Evolutionary conservation across 64 coral and sea anemone genomes (phyloP), one percentile per base, ranked within the genome.

Genomic region (Pocillopora verrucosa): DNA sequence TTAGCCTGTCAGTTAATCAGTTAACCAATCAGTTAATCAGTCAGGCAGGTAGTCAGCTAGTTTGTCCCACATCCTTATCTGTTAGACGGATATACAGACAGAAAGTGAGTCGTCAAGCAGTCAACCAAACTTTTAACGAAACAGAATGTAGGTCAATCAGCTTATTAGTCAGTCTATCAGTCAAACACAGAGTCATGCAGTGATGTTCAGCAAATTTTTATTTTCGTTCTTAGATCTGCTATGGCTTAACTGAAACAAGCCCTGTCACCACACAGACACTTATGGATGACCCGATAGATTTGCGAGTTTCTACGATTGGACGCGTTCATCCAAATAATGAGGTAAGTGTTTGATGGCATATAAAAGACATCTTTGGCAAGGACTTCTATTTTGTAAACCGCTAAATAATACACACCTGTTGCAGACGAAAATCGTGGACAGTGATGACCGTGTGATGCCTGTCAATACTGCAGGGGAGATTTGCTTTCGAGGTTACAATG

Each of bases 211-310:
- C 6, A 45, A 51, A 3, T 51, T 51, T 7, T 51, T 30, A 35
- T 38, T 92, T 81, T n/a, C 22, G 65, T 10, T 59, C 61, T 36
- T 51, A 97, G 95, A 97, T 97, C 83, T 82, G 72, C 17, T 98
- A 98, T 65, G 96, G 96, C n/a, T 87, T 98, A 16, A 98, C 96
- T 35, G 96, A 98, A 82, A 94, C 92, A 61, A 98, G 93, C 20
- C 93, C 97, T 36, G 79, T 99, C 9, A 88, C 93, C 0, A 86
- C 73, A 56, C 94, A 95, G 60, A 91, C 90, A 20, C 59, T 85
- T 13, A 81, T 83, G 9, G 88, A 98, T 72, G 96, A 93, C 87
- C 93, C 96, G 3, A 36, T 95, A 89, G 88, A 98, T 45, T 34
- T 91, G 22, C 79, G 96, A 86, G 96, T 98, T 36, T 98, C 96